Conservation (phyloP, 1,140 invertebrate species). For the Drosophila micromelanica region DNA sequence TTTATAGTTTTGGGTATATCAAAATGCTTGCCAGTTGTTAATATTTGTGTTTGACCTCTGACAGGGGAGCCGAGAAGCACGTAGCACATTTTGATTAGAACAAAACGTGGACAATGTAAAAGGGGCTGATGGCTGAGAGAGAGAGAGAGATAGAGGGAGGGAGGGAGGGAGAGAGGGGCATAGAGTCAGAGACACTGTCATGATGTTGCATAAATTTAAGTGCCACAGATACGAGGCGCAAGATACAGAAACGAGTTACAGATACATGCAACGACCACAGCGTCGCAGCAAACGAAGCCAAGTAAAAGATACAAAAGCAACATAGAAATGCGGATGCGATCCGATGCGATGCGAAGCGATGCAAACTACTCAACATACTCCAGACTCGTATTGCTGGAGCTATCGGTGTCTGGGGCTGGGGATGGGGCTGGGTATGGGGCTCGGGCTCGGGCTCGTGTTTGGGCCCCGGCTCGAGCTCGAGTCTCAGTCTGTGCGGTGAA, state of each 20-base stretch:
- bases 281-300: conserved; percentile 56
- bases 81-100: conserved; percentile 77
- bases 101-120: conserved; percentile 56
- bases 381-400: conserved; percentile 29
- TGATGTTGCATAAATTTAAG: conserved; percentile 82
- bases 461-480: conserved; percentile 1
- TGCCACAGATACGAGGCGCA: conserved; percentile 73
- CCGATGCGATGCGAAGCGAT: conserved; percentile 37
- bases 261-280: conserved; percentile 51
- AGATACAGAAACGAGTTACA: conserved; percentile 80
- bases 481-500: conserved; percentile 60
- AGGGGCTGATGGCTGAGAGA: neutral
- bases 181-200: conserved; percentile 45
- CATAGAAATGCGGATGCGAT: conserved; percentile 79
- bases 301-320: conserved; percentile 51
- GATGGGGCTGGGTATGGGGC: too few species aligned
- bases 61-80: conserved; percentile 45
- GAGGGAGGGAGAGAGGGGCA: neutral
- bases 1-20: neutral
- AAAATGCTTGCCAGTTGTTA: conserved; percentile 25
- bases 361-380: conserved; percentile 32
- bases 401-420: conserved; percentile 44
- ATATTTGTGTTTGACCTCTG: conserved; percentile 59
- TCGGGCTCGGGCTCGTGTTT: conserved; percentile 2
- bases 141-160: too few species aligned